Base-by-base conservation (phyloP, 92 coral and sea anemone genomes). In the Phenganax subtilis region DNA sequence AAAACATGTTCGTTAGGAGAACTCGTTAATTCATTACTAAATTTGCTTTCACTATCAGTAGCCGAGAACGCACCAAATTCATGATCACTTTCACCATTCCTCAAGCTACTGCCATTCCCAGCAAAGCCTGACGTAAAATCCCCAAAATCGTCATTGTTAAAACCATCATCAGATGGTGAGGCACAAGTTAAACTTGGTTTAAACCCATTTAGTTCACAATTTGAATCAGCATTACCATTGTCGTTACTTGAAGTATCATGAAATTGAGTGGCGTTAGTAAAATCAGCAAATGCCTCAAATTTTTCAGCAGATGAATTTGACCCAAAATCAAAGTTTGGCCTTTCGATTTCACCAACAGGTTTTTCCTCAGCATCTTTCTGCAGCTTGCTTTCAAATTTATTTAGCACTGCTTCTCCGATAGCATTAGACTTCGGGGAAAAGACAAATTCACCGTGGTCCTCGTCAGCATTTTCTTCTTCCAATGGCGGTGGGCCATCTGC, bases 401-500 rank as follows among this genome's bases (percentile, higher is more conserved):
- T 85, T 0, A 73, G 58, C 56, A 71, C 44, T 29, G 89, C 80
- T 28, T 85, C 71, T 14, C 77, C 74, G 20, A 73, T 65, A 8
- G 85, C 80, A 16, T 71, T 86, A 55, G 72, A 82, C 54, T 80
- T 71, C 0, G 86, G 80, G 16, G 89, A 80, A 71, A 93, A 93
- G 20, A 91, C 98, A 77, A 92, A 90, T 69, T 88, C 91, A 51
- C 89, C 88, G 17, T 89, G 93, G 65, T 90, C 94, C 55, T 96
- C 97, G 74, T 92, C 99, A 9, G 81, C 86, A 62, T 63, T 80
- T 47, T 88, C 88, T 66, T 96, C 99, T 53, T 96, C 99, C 14
- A 96, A 64, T 9, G 99, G 99, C n/a, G 99, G 99, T 7, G 99
- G 99, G 12, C 90, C 93, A 74, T 92, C 99, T 55, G 99, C 99